phyloP scores from a whole-genome alignment of 2,888 invertebrate genomes.

The Caenorhabditis panamensis region DNA sequence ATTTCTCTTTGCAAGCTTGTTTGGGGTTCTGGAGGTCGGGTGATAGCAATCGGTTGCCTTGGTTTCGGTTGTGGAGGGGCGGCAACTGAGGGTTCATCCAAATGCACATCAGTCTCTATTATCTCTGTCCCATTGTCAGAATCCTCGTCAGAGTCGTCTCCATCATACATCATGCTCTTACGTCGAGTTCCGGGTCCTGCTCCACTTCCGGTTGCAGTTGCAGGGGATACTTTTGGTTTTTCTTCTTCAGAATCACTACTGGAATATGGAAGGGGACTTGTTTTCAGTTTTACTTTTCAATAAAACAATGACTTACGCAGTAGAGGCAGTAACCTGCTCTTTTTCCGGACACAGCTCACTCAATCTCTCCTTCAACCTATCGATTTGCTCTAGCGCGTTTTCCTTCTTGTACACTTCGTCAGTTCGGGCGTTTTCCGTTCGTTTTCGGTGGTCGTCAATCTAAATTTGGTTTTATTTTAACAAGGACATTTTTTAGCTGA shows the following conservation, averaged over 20 bases:
- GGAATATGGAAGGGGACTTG: conserved; percentile 13
- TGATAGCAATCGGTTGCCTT: conserved; percentile 32
- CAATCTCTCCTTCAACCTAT: conserved; percentile 47
- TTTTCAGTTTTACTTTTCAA: conserved; percentile 15
- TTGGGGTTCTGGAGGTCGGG: conserved; percentile 1
- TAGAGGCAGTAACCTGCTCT: conserved; percentile 22
- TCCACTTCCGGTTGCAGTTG: neutral
- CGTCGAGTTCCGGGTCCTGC: neutral
- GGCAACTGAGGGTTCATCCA: conserved; percentile 12
- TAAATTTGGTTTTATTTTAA: conserved; percentile 10
- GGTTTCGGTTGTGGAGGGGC: conserved; percentile 32
- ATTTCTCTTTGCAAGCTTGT: neutral
- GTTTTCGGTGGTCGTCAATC: conserved; percentile 59
- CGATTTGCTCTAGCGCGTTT: conserved; percentile 49
- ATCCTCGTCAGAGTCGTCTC: conserved; percentile 32
- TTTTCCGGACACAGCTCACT: conserved; percentile 27
- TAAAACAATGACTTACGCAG: conserved; percentile 8
- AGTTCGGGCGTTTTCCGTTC: conserved; percentile 46
- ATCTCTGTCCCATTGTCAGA: conserved; percentile 43
- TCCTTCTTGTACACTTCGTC: conserved; percentile 43
- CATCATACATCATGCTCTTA: conserved; percentile 47
- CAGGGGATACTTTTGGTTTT: neutral
- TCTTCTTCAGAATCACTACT: conserved; percentile 34
- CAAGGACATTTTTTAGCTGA: no score
- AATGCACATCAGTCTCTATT: conserved; percentile 42